A percentile compares a stretch with the other conserved stretches of the same genome.
phyloP scores from a whole-genome alignment of 2,797 vertebrate genomes.

The Triplophysa yarkandensis region DNA sequence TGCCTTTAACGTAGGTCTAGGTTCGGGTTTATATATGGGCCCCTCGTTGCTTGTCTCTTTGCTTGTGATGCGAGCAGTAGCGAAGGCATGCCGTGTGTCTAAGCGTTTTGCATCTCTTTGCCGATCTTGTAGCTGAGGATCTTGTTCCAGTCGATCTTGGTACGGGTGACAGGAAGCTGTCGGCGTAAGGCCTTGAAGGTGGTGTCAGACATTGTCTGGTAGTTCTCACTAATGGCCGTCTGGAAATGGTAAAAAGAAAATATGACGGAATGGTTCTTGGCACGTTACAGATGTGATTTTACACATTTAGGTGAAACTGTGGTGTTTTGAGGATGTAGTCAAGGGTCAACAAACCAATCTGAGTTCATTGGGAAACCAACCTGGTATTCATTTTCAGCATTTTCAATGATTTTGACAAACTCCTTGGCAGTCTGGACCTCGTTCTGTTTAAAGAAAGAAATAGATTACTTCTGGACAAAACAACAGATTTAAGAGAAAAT shows the following conservation, averaged over 20 bases:
- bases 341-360: neutral
- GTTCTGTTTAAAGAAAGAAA: slow-evolving; percentile 73
- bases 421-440: slow-evolving; percentile 92
- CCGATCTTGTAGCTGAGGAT: slow-evolving; percentile 98
- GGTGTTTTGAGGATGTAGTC: too few species aligned
- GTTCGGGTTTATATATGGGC: slow-evolving; percentile 46
- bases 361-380: slow-evolving; percentile 66
- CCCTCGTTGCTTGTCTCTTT: slow-evolving; percentile 42
- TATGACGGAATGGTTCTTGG: too few species aligned
- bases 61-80: slow-evolving; percentile 58
- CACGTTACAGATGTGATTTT: neutral
- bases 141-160: slow-evolving; percentile 99
- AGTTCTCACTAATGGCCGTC: slow-evolving; percentile 95
- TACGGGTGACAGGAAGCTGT: slow-evolving; percentile 93
- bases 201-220: slow-evolving; percentile 97
- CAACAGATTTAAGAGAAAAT: too few species aligned
- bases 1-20: slow-evolving; percentile 13
- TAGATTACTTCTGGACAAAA: too few species aligned
- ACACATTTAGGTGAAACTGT: neutral
- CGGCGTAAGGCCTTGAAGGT: slow-evolving; percentile 97
- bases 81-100: slow-evolving; percentile 62
- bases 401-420: slow-evolving; percentile 92
- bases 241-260: slow-evolving; percentile 61
- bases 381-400: slow-evolving; percentile 93
- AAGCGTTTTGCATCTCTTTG: slow-evolving; percentile 96